These are phyloP conservation scores for Xestia sexstrigata DNA, from an alignment of 2,888 invertebrate species.

Conservation along the genomic window DNA sequence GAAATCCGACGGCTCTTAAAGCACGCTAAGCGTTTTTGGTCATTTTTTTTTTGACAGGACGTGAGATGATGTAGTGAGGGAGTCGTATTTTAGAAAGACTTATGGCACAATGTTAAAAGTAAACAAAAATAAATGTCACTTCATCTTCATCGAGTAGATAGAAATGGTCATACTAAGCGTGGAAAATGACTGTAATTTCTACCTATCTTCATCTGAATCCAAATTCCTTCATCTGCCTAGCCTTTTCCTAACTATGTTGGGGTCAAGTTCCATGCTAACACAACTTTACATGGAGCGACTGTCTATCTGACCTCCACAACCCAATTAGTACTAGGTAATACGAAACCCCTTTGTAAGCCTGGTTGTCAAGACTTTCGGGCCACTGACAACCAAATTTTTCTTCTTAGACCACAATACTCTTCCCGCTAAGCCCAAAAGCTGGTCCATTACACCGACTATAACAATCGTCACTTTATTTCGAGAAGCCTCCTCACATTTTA, in stretches of 20 bases:
- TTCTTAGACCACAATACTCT: background rate
- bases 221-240: too few relatives aligned
- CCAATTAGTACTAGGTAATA: background rate
- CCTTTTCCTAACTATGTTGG: too few relatives aligned
- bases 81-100: too few relatives aligned
- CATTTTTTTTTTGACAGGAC: too few relatives aligned
- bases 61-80: too few relatives aligned
- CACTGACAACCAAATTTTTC: background rate
- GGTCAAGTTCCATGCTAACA: background rate
- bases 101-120: too few relatives aligned
- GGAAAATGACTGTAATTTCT: too few relatives aligned
- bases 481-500: constrained; percentile 4
- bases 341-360: background rate
- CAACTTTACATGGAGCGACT: background rate
- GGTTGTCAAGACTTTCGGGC: background rate
- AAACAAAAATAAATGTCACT: too few relatives aligned
- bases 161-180: too few relatives aligned
- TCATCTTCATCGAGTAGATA: too few relatives aligned
- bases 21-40: too few relatives aligned
- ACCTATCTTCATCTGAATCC: too few relatives aligned
- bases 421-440: background rate
- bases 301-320: background rate
- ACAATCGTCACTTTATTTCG: constrained; percentile 14
- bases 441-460: constrained; percentile 4
- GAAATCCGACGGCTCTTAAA: background rate